Percentiles rank a stretch among this genome's conserved stretches.
These are phyloP conservation scores for Andrena bicolor DNA, from an alignment of 2,888 invertebrate genomes.

Conservation along the genomic window DNA sequence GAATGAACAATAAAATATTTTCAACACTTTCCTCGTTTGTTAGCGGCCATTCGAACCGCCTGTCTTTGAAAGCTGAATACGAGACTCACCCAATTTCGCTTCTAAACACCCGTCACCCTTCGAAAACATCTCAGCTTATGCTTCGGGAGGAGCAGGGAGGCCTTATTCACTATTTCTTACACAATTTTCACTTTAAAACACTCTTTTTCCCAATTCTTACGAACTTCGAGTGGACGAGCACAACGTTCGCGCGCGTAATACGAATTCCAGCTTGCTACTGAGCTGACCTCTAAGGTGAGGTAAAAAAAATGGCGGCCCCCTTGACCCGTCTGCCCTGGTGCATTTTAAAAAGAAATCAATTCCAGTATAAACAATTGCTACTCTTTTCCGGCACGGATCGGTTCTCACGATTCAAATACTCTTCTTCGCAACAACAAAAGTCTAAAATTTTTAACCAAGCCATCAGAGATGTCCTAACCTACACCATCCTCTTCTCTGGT, in stretches of 20 bases:
- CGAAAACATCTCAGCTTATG: background rate
- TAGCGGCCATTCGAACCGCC: no score
- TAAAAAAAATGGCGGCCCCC: slow-evolving; percentile 74
- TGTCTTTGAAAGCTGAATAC: no score
- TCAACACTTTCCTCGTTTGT: no score
- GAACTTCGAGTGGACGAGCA: background rate
- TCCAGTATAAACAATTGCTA: slow-evolving; percentile 53
- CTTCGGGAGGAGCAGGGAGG: background rate
- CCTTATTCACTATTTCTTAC: background rate
- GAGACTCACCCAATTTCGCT: no score
- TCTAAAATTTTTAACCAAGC: slow-evolving; percentile 21
- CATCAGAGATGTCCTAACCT: slow-evolving; percentile 70
- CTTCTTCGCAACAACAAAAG: slow-evolving; percentile 39
- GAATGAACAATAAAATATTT: no score
- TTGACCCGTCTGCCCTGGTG: slow-evolving; percentile 66
- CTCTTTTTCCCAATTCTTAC: background rate
- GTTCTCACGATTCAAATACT: slow-evolving; percentile 31
- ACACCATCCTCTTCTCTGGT: slow-evolving; percentile 67
- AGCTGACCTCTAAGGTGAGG: background rate
- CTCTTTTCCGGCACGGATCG: slow-evolving; percentile 7
- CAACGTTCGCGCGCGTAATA: slow-evolving; percentile 5
- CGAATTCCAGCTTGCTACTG: background rate
- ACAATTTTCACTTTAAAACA: background rate
- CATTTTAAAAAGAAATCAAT: slow-evolving; percentile 62
- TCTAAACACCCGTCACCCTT: no score